These are phyloP conservation scores for Sphenodon punctatus DNA, from an alignment of 2,797 vertebrate genomes.

Conservation along the genomic window DNA sequence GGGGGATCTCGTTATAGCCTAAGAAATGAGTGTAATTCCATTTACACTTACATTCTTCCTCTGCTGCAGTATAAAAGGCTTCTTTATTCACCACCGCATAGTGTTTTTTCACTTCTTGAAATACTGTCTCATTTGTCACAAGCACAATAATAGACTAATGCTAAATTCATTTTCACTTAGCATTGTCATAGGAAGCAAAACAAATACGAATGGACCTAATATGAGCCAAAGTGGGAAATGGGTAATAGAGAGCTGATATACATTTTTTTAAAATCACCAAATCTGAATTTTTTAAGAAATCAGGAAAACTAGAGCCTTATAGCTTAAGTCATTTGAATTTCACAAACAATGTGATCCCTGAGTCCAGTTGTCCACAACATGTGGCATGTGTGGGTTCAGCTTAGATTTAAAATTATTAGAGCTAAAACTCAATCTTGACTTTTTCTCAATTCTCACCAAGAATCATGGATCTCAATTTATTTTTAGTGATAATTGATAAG, in stretches of 20 bases:
- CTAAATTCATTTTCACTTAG: constrained; percentile 30
- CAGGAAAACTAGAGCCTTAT: not conserved
- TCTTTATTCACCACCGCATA: not conserved
- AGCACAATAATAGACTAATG: constrained; percentile 20
- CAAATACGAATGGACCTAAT: constrained; percentile 11
- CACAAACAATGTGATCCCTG: too few species aligned
- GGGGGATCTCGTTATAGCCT: not conserved
- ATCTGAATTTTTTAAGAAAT: not conserved
- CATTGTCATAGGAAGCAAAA: constrained; percentile 6
- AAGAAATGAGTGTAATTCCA: not conserved
- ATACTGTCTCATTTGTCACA: not conserved
- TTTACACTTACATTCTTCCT: not conserved
- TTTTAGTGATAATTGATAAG: too few species aligned
- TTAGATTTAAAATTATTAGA: too few species aligned
- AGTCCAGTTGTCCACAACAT: too few species aligned
- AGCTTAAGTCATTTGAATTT: too few species aligned
- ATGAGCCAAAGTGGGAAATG: not conserved
- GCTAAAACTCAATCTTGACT: too few species aligned
- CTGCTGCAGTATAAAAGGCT: constrained; percentile 6
- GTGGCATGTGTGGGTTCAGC: too few species aligned
- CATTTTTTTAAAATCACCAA: not conserved
- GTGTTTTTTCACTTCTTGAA: constrained; percentile 31
- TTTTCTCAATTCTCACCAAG: too few species aligned
- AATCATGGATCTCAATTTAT: too few species aligned
- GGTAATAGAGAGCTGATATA: not conserved